Percentiles rank a stretch among this genome's conserved stretches.
Conservation (phyloP, 2,888 invertebrate species). For the Troides oblongomaculatus region DNA sequence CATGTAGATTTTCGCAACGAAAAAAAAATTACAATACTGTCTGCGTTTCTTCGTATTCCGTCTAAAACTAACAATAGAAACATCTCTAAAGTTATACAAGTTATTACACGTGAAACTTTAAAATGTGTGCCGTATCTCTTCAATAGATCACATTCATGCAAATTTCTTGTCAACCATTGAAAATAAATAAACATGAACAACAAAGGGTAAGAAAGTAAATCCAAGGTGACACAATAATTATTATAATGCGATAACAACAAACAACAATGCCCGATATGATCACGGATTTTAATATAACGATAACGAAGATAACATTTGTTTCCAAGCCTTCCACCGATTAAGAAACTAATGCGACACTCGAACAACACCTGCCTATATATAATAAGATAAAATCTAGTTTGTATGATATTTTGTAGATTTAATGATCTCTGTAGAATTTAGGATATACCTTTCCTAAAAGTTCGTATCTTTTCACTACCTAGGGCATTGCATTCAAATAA, state of each 20-base stretch:
- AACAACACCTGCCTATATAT: neutral
- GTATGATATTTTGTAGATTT: too few relatives aligned
- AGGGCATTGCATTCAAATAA: too few relatives aligned
- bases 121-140: too few relatives aligned
- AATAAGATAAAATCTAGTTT: neutral
- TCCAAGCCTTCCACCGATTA: neutral
- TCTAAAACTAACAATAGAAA: too few relatives aligned
- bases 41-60: too few relatives aligned
- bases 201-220: slow-evolving; percentile 6
- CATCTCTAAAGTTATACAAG: too few relatives aligned
- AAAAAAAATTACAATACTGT: too few relatives aligned
- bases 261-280: slow-evolving; percentile 16
- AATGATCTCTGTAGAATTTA: too few relatives aligned
- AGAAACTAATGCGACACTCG: neutral
- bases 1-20: too few relatives aligned
- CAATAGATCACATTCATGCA: neutral
- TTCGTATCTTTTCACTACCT: too few relatives aligned
- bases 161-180: neutral
- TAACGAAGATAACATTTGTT: slow-evolving; percentile 14
- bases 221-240: slow-evolving; percentile 20
- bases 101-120: too few relatives aligned
- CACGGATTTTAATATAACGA: slow-evolving; percentile 16
- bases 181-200: neutral
- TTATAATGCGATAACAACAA: slow-evolving; percentile 11
- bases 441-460: too few relatives aligned